Percentiles rank a stretch among this genome's conserved stretches.
phyloP scores from a whole-genome alignment of 2,888 invertebrate species.

The Globia sparganii region DNA sequence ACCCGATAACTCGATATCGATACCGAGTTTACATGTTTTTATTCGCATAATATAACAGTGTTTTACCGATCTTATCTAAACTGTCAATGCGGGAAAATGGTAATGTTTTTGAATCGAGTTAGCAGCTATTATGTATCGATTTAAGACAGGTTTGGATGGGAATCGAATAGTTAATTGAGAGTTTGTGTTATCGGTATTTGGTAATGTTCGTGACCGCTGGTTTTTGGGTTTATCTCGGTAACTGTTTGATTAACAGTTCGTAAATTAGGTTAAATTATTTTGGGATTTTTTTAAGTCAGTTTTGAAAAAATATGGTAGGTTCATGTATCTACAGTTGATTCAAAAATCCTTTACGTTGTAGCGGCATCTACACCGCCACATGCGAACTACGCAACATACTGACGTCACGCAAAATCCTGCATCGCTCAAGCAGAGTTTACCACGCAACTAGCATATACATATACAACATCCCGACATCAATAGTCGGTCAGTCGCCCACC shows the following conservation, averaged over 20 bases:
- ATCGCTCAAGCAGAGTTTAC: background rate
- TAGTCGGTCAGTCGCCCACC: no score
- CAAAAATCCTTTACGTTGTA: background rate
- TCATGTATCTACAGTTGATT: background rate
- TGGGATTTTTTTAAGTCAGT: background rate
- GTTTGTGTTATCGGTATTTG: conserved; percentile 28
- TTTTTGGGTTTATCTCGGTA: conserved; percentile 15
- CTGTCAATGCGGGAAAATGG: conserved; percentile 42
- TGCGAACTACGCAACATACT: no score
- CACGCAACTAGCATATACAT: background rate
- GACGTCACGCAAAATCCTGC: no score
- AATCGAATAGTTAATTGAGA: conserved; percentile 41
- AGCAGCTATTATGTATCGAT: conserved; percentile 38
- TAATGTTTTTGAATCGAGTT: conserved; percentile 42
- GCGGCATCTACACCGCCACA: no score
- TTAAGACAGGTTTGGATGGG: conserved; percentile 19
- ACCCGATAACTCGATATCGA: conserved; percentile 67
- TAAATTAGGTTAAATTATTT: background rate
- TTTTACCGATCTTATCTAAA: conserved; percentile 56
- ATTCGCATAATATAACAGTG: conserved; percentile 59
- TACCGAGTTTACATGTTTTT: conserved; percentile 59
- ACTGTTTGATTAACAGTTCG: background rate
- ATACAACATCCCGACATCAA: no score
- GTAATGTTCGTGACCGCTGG: conserved; percentile 3
- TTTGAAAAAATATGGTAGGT: background rate